Conservation (phyloP, 2,797 vertebrate species). For the Microctenopoma lineatum region DNA sequence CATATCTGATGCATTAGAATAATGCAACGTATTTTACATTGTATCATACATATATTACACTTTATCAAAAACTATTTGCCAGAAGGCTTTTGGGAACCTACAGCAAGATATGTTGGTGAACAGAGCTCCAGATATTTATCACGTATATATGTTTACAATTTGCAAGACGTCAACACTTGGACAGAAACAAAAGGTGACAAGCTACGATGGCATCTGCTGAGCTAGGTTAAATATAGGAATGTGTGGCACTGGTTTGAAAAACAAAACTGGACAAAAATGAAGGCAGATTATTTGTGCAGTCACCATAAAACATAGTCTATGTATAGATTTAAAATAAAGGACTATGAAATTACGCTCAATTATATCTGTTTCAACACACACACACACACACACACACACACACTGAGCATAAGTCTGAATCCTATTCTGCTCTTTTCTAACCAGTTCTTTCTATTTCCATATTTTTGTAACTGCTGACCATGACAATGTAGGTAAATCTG, state of each 20-base stretch:
- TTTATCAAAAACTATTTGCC: slow-evolving; percentile 56
- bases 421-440: not conserved
- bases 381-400: not conserved
- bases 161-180: slow-evolving; percentile 13
- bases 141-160: slow-evolving; percentile 8
- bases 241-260: not conserved
- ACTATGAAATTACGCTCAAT: not conserved
- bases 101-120: slow-evolving; percentile 37
- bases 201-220: slow-evolving; percentile 23
- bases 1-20: slow-evolving; percentile 68
- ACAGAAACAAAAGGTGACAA: slow-evolving; percentile 5
- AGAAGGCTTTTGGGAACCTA: slow-evolving; percentile 41
- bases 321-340: slow-evolving; percentile 18
- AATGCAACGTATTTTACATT: slow-evolving; percentile 46
- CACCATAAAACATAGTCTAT: slow-evolving; percentile 15
- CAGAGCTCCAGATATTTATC: slow-evolving; percentile 15
- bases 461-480: slow-evolving; percentile 10
- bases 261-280: not conserved
- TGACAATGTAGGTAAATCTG: slow-evolving; percentile 2
- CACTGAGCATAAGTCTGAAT: slow-evolving; percentile 5
- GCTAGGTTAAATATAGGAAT: slow-evolving; percentile 22
- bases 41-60: slow-evolving; percentile 52
- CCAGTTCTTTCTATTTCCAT: not conserved
- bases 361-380: not conserved
- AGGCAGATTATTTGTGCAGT: not conserved